These are phyloP conservation scores for Rhagium mordax DNA, from an alignment of 2,888 invertebrate genomes.

Conservation along the genomic window DNA sequence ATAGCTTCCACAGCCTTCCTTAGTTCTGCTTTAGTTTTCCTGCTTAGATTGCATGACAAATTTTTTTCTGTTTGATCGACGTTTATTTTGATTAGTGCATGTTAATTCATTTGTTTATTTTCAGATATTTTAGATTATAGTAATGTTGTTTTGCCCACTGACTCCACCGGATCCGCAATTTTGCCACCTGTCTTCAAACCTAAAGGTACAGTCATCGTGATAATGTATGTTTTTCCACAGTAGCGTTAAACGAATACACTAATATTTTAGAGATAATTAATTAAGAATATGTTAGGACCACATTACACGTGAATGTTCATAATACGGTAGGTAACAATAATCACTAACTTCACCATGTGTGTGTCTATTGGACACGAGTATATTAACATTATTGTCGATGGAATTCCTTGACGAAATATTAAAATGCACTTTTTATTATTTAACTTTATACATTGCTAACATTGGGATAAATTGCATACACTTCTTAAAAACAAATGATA, in stretches of 20 bases:
- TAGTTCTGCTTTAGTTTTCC: too few relatives aligned
- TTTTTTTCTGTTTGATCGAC: neutral
- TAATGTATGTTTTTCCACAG: neutral
- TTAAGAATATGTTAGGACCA: neutral
- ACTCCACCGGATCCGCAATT: slow-evolving; percentile 81
- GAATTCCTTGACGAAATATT: slow-evolving; percentile 20
- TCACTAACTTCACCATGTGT: neutral
- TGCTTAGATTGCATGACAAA: neutral
- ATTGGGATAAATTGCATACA: neutral
- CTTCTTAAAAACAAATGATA: neutral
- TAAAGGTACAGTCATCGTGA: slow-evolving; percentile 75
- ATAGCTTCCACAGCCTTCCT: too few relatives aligned
- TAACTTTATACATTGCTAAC: neutral
- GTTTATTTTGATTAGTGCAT: slow-evolving; percentile 47
- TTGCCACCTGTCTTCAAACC: slow-evolving; percentile 80
- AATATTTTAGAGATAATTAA: neutral
- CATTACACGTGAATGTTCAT: neutral
- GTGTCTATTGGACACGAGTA: neutral
- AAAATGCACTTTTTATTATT: slow-evolving; percentile 11
- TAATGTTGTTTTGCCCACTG: slow-evolving; percentile 83
- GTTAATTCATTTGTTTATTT: slow-evolving; percentile 69
- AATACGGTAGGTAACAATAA: neutral
- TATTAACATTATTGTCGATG: too few relatives aligned
- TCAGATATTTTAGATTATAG: slow-evolving; percentile 83
- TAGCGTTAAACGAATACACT: neutral